Conservation (phyloP, 1,140 invertebrate genomes). For the Megalonaias nervosa region DNA sequence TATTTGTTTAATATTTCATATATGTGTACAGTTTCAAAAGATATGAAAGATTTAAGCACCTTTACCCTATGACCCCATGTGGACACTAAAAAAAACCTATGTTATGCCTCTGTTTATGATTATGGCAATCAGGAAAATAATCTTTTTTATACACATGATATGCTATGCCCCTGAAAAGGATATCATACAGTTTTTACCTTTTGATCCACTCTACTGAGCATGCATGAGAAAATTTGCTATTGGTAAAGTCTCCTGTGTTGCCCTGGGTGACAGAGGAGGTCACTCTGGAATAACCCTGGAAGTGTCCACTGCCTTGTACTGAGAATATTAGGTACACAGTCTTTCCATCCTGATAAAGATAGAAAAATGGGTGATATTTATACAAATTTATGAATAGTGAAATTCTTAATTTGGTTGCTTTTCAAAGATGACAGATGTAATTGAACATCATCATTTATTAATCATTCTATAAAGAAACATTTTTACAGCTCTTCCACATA, state of each 20-base stretch:
- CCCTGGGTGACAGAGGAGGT: conserved; percentile 47
- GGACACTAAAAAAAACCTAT: too few species aligned
- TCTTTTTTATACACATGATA: not conserved
- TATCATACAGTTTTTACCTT: conserved; percentile 52
- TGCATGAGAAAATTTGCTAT: conserved; percentile 5
- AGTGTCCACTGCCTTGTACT: conserved; percentile 74
- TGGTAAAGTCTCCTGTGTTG: too few species aligned
- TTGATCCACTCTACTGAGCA: conserved; percentile 74
- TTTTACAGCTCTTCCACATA: too few species aligned
- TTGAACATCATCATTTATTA: not conserved
- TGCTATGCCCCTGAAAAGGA: not conserved
- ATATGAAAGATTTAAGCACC: too few species aligned
- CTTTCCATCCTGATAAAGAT: conserved; percentile 70
- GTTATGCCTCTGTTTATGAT: too few species aligned
- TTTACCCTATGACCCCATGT: too few species aligned
- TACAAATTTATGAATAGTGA: too few species aligned
- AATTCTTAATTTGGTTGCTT: too few species aligned
- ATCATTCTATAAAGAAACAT: not conserved
- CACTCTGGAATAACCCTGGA: conserved; percentile 75
- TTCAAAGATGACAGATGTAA: too few species aligned
- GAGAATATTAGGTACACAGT: conserved; percentile 74
- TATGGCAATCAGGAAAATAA: not conserved
- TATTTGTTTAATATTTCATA: too few species aligned
- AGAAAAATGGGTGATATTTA: not conserved
- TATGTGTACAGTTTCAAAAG: too few species aligned